Evolutionary conservation across 2,888 invertebrate species (phyloP).

Genomic region (Drosophila nigricruria): DNA sequence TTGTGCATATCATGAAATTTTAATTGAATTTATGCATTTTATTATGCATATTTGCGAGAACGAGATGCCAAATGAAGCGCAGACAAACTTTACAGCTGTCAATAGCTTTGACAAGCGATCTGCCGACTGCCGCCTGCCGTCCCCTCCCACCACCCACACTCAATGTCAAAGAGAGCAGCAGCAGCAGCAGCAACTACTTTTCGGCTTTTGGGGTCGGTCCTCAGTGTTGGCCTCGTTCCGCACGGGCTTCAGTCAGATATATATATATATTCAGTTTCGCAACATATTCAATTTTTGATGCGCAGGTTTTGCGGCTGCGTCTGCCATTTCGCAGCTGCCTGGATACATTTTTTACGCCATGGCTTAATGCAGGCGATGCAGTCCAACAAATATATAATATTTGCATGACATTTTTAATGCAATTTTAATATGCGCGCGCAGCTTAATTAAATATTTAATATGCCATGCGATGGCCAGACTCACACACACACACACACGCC

Average conservation of each 20-base stretch:
- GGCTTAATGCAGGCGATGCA: slow-evolving; percentile 53
- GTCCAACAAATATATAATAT: slow-evolving; percentile 25
- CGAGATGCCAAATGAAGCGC: slow-evolving; percentile 45
- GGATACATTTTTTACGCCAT: slow-evolving; percentile 30
- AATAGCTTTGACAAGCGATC: slow-evolving; percentile 64
- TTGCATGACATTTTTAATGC: slow-evolving; percentile 67
- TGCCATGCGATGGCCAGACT: slow-evolving; percentile 25
- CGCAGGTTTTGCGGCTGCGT: slow-evolving; percentile 40
- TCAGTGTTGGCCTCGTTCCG: slow-evolving; percentile 26
- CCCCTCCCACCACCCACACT: slow-evolving; percentile 45
- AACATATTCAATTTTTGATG: slow-evolving; percentile 64
- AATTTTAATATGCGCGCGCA: slow-evolving; percentile 78
- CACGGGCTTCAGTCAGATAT: slow-evolving; percentile 31
- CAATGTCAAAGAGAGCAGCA: slow-evolving; percentile 35
- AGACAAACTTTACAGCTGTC: slow-evolving; percentile 75
- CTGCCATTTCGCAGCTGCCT: slow-evolving; percentile 22
- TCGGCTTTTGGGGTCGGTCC: slow-evolving; percentile 46
- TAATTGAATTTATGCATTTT: slow-evolving; percentile 78
- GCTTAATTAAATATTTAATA: slow-evolving; percentile 76
- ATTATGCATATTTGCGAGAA: slow-evolving; percentile 61
- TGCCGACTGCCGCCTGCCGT: neutral
- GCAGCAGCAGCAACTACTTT: slow-evolving; percentile 59
- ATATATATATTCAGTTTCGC: slow-evolving; percentile 47
- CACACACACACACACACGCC: neutral
- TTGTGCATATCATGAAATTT: slow-evolving; percentile 74